phyloP scores from a whole-genome alignment of 2,888 invertebrate species.

The Torymus tubicola region DNA sequence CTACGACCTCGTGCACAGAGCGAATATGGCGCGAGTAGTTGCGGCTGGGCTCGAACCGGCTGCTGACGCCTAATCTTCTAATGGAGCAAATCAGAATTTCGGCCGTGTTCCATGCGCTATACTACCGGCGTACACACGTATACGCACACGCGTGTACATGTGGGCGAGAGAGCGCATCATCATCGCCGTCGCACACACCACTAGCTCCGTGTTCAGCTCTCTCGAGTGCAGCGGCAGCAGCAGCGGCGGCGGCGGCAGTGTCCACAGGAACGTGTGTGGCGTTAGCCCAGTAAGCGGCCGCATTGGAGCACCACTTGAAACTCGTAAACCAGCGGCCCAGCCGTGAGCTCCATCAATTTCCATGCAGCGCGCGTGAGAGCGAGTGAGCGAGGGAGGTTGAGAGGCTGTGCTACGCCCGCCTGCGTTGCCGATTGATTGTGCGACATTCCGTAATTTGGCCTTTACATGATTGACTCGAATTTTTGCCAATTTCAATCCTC shows the following conservation, averaged over 20 bases:
- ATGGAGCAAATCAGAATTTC: slow-evolving; percentile 27
- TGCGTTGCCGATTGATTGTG: slow-evolving; percentile 39
- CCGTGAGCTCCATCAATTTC: slow-evolving; percentile 43
- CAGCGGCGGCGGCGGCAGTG: too few relatives aligned
- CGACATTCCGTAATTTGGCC: slow-evolving; percentile 37
- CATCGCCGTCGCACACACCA: neutral
- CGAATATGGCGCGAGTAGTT: neutral
- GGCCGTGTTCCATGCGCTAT: too few relatives aligned
- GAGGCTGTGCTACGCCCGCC: too few relatives aligned
- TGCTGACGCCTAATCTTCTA: slow-evolving; percentile 18
- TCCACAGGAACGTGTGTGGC: neutral
- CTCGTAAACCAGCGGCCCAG: slow-evolving; percentile 36
- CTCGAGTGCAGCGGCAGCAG: neutral
- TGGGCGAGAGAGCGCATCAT: neutral
- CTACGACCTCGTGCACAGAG: neutral
- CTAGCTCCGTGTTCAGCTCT: slow-evolving; percentile 3
- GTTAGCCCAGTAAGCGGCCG: slow-evolving; percentile 5
- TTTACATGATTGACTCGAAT: slow-evolving; percentile 30
- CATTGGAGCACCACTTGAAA: slow-evolving; percentile 28
- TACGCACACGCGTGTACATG: neutral
- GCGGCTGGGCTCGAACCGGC: neutral
- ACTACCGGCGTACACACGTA: too few relatives aligned
- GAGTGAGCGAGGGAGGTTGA: too few relatives aligned
- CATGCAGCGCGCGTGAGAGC: slow-evolving; percentile 17
- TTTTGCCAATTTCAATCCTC: too few relatives aligned